phyloP scores from a whole-genome alignment of 2,113 vertebrate genomes.

The Larimichthys polyactis region DNA sequence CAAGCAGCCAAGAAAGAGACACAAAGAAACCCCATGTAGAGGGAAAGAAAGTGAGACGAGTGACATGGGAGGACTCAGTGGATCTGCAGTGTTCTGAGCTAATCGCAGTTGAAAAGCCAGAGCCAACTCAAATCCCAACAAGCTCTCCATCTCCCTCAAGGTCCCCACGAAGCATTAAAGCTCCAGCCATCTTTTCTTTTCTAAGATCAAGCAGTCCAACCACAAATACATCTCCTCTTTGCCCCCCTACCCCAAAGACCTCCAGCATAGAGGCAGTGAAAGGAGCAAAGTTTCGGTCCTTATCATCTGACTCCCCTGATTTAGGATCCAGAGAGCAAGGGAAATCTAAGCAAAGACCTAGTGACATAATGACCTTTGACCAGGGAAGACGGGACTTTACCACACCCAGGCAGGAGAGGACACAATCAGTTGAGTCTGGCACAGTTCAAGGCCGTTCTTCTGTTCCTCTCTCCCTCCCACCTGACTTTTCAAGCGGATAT shows the following conservation, averaged over 20 bases:
- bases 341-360: conserved; percentile 16
- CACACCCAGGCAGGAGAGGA: conserved; percentile 45
- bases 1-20: conserved; percentile 53
- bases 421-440: conserved; percentile 52
- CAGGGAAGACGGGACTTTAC: conserved; percentile 17
- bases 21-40: conserved; percentile 59
- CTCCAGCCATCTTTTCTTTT: conserved; percentile 73
- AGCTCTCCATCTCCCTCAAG: conserved; percentile 54
- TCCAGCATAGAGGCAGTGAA: conserved; percentile 46
- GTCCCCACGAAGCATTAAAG: conserved; percentile 16
- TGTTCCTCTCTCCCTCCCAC: conserved; percentile 64
- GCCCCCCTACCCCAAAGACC: conserved; percentile 24
- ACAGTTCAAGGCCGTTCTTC: conserved; percentile 24
- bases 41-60: conserved; percentile 59
- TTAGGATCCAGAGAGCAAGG: conserved; percentile 24
- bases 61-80: conserved; percentile 71
- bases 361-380: conserved; percentile 49
- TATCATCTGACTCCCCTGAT: conserved; percentile 61
- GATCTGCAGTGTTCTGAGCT: conserved; percentile 50
- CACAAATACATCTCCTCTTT: conserved; percentile 27
- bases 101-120: conserved; percentile 17
- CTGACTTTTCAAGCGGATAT: conserved; percentile 72
- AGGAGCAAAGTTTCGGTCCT: conserved; percentile 57
- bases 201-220: conserved; percentile 62
- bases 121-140: conserved; percentile 18